Conservation (phyloP, 2,113 vertebrate genomes). For the Psammodynastes pulverulentus region DNA sequence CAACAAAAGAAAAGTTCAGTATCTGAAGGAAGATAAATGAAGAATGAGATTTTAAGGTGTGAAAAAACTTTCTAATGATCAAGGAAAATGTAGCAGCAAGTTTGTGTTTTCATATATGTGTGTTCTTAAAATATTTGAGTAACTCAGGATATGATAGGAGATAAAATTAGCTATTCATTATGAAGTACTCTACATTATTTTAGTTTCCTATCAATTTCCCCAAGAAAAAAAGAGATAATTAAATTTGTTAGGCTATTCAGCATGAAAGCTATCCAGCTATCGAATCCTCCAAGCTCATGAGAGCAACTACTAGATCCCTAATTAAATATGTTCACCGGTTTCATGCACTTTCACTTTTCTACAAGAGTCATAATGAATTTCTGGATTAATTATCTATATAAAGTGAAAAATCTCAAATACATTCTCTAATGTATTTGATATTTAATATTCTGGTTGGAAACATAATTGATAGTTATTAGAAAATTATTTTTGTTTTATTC, state of each 20-base stretch:
- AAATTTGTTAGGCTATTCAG: constrained; percentile 40
- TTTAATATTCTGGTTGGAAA: constrained; percentile 62
- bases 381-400: constrained; percentile 63
- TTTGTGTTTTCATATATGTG: not conserved
- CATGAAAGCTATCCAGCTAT: constrained; percentile 26
- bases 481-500: constrained; percentile 67
- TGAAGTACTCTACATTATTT: not conserved
- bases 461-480: constrained; percentile 60
- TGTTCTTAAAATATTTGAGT: too few species aligned
- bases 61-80: not conserved
- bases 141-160: not conserved
- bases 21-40: not conserved
- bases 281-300: constrained; percentile 31
- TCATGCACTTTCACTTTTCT: constrained; percentile 23
- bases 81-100: not conserved
- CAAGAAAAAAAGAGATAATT: constrained; percentile 55
- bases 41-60: not conserved
- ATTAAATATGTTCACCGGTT: constrained; percentile 55
- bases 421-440: constrained; percentile 27
- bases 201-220: constrained; percentile 43
- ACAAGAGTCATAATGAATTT: constrained; percentile 49
- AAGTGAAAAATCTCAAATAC: constrained; percentile 32
- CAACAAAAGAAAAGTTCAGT: not conserved
- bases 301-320: constrained; percentile 41
- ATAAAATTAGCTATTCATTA: fast-evolving